Percentiles rank a stretch among this genome's conserved stretches.
Conservation (phyloP, 2,113 vertebrate species). For the Calonectris borealis region DNA sequence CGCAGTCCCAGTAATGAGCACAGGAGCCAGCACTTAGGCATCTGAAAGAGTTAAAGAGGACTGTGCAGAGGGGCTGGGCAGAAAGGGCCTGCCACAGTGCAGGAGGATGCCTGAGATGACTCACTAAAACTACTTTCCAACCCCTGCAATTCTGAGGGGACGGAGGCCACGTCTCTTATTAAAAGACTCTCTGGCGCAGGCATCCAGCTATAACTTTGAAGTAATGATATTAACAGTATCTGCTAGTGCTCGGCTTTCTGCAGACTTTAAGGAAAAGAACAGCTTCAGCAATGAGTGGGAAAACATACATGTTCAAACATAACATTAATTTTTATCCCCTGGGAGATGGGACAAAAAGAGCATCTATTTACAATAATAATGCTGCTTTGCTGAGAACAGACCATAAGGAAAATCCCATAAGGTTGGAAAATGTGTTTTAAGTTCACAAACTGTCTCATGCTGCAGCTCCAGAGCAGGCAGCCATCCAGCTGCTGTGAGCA, state of each 20-base stretch:
- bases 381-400: conserved; percentile 47
- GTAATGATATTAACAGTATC: conserved; percentile 19
- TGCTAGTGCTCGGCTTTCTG: background rate
- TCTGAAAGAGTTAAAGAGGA: conserved; percentile 6
- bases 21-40: background rate
- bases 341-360: conserved; percentile 57
- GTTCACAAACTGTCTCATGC: conserved; percentile 43
- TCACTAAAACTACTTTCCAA: conserved; percentile 33
- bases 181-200: conserved; percentile 12
- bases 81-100: background rate
- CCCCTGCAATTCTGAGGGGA: background rate
- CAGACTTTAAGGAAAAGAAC: background rate
- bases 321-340: conserved; percentile 40
- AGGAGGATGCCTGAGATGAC: background rate
- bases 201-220: background rate
- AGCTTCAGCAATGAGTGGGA: conserved; percentile 30
- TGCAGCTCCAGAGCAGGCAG: background rate
- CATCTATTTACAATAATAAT: conserved; percentile 57
- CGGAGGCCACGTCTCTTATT: background rate
- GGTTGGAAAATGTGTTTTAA: conserved; percentile 32
- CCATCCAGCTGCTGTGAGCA: background rate
- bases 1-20: background rate
- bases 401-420: conserved; percentile 42
- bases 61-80: background rate
- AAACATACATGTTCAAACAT: conserved; percentile 57